Evolutionary conservation across 2,888 invertebrate genomes (phyloP).

Genomic region (Cryptus viduatorius): DNA sequence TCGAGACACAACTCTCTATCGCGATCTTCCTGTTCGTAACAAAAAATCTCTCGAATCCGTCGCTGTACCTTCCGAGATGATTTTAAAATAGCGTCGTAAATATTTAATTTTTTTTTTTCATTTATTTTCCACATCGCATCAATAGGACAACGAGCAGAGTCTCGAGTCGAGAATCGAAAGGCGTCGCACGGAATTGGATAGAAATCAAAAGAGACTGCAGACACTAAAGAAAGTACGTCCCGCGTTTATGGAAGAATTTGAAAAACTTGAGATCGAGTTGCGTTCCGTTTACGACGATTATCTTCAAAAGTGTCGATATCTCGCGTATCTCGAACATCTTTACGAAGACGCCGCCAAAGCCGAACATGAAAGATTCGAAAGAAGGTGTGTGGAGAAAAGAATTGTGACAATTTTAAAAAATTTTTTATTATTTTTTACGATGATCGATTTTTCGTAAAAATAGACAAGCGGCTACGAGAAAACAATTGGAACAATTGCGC

Average conservation of each 20-base stretch:
- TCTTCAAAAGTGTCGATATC: constrained; percentile 94
- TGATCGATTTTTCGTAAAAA: constrained; percentile 25
- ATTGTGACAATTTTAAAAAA: neutral
- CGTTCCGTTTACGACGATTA: constrained; percentile 94
- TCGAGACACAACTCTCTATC: neutral
- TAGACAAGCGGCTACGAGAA: constrained; percentile 85
- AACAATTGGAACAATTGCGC: constrained; percentile 87
- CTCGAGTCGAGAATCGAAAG: constrained; percentile 97
- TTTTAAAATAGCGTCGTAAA: neutral
- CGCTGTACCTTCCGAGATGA: neutral
- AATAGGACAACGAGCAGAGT: constrained; percentile 93
- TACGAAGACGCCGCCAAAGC: constrained; percentile 92
- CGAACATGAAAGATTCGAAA: constrained; percentile 91
- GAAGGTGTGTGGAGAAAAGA: constrained; percentile 37
- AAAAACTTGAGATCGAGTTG: constrained; percentile 93
- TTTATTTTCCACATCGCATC: constrained; percentile 8
- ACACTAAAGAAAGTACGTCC: constrained; percentile 98
- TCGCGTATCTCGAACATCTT: constrained; percentile 95
- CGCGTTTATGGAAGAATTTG: constrained; percentile 98
- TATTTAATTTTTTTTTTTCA: neutral
- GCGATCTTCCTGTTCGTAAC: neutral
- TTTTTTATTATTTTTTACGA: neutral
- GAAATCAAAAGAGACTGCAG: constrained; percentile 96
- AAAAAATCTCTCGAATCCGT: neutral
- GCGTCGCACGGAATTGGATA: constrained; percentile 94